These are phyloP conservation scores for Pseudochirops corinnae DNA, from an alignment of 2,797 vertebrate genomes.

Conservation along the genomic window DNA sequence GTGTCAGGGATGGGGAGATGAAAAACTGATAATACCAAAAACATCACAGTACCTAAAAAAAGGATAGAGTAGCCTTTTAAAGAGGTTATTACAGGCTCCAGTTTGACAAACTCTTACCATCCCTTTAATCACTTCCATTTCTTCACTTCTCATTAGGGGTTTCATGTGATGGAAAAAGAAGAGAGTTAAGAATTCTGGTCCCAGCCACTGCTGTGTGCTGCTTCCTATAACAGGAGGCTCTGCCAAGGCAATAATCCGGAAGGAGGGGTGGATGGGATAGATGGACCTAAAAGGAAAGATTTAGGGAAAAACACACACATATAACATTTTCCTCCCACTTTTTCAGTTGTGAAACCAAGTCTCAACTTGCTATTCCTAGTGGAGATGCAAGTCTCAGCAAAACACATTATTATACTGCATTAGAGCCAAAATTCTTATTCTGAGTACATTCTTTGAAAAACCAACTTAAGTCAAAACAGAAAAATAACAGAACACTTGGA, in stretches of 20 bases:
- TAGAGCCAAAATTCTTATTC: not conserved
- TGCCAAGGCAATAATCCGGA: conserved; percentile 94
- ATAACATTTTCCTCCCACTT: conserved; percentile 12
- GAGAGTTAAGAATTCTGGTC: conserved; percentile 96
- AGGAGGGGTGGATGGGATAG: conserved; percentile 94
- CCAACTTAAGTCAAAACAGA: not conserved
- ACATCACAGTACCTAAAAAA: not conserved
- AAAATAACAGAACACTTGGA: not conserved
- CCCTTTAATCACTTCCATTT: conserved; percentile 90
- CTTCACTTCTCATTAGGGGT: conserved; percentile 91
- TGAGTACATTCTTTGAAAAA: conserved; percentile 39
- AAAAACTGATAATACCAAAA: not conserved
- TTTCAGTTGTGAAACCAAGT: conserved; percentile 38
- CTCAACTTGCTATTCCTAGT: not conserved
- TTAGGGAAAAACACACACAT: not conserved
- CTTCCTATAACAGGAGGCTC: conserved; percentile 92
- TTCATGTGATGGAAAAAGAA: conserved; percentile 94
- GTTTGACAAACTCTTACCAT: conserved; percentile 87
- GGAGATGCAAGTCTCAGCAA: not conserved
- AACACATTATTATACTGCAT: conserved; percentile 6
- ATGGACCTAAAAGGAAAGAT: conserved; percentile 87
- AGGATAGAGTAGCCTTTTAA: not conserved
- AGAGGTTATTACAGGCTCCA: not conserved
- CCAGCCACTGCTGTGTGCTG: conserved; percentile 93
- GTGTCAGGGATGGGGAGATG: not conserved